Percentiles rank a stretch among this genome's conserved stretches.
phyloP scores from a whole-genome alignment of 2,888 invertebrate genomes.

The Mesorhabditis belari region DNA sequence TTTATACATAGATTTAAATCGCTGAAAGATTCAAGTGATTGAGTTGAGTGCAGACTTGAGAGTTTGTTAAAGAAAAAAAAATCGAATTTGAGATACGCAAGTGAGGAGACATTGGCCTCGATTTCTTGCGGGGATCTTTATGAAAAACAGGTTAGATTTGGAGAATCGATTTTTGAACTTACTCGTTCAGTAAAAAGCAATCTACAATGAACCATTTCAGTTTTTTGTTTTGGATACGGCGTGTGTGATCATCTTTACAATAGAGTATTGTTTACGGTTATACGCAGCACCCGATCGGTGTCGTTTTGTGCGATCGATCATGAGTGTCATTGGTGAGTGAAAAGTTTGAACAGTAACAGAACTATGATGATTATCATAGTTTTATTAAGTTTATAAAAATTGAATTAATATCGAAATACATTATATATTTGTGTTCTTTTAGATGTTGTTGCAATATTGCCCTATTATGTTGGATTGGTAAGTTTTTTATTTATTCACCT shows the following conservation, averaged over 20 bases:
- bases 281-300: slow-evolving; percentile 85
- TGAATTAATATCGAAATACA: too few species aligned
- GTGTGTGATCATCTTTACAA: slow-evolving; percentile 99
- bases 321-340: slow-evolving; percentile 78
- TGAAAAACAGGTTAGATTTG: slow-evolving; percentile 60
- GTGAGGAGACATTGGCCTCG: slow-evolving; percentile 20
- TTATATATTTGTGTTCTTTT: too few species aligned
- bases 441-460: too few species aligned
- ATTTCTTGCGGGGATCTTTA: slow-evolving; percentile 89
- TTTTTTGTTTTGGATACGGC: slow-evolving; percentile 95
- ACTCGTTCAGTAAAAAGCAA: not conserved
- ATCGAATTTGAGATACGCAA: slow-evolving; percentile 15
- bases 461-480: too few species aligned
- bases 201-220: slow-evolving; percentile 15
- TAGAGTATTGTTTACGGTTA: slow-evolving; percentile 82
- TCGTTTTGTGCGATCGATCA: slow-evolving; percentile 70
- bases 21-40: not conserved
- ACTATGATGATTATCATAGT: too few species aligned
- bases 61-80: not conserved
- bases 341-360: too few species aligned
- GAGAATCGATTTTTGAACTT: not conserved
- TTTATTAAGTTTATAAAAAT: too few species aligned
- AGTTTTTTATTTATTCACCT: too few species aligned
- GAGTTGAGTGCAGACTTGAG: too few species aligned
- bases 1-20: not conserved